Base-by-base conservation (phyloP, 2,797 vertebrate species). In the Catamblyrhynchus diadema region DNA sequence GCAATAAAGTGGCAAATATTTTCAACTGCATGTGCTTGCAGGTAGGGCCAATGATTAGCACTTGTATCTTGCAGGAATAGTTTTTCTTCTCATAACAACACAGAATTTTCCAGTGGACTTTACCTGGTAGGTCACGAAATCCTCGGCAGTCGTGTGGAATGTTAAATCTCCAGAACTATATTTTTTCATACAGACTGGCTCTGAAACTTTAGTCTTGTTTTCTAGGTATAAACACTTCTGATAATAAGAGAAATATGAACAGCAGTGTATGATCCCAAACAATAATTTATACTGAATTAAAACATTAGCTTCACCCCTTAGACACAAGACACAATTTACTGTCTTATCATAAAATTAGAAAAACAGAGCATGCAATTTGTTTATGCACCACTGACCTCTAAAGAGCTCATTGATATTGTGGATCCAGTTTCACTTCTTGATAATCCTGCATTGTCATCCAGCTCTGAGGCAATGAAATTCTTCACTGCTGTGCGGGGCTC, bases 391-490 rank as follows among this genome's bases (percentile, higher is more conserved):
- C 98, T 98, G 98, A 99, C 99, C 99, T 99, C 99, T 98, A 99
- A 97, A 93, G 99, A 99, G 97, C 99, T 99, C 99, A 99, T 99
- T 66, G 99, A 99, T 98, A 99, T 99, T 69, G 99, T 99, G 20
- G 99, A 99, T 93, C 99, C 99, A 73, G 99, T 99, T 98, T 99
- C 99, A 32, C 99, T 99, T 94, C 99, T 98, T 56, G 99, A 99
- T 90, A 99, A 98, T 94, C 99, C 99, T 30, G 98, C 98, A 37
- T 97, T 98, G 97, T 99, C 99, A 97, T 99, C 99, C 99, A 99
- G 98, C 97, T 99, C 99, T 12, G 98, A 98, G 8, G 99, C 99
- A 92, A 99, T 99, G 98, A 99, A 99, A 98, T 99, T 99, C 98
- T 99, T 99, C 95, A 99, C 99, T 90, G 99, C 99, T 65, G 99